These are phyloP conservation scores for Arremon aurantiirostris DNA, from an alignment of 2,797 vertebrate genomes.

Conservation along the genomic window DNA sequence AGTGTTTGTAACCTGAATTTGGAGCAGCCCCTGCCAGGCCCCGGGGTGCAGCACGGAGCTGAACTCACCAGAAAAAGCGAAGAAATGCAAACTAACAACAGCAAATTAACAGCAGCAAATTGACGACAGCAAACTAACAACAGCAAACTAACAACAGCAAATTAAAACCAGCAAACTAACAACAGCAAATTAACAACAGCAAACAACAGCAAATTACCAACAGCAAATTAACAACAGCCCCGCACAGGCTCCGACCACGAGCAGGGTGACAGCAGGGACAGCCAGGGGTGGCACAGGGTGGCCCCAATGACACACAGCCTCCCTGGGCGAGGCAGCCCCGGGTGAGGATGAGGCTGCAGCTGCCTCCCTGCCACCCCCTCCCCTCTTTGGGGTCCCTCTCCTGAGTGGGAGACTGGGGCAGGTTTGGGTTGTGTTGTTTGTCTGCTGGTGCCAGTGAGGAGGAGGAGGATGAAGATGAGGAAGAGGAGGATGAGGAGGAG, in stretches of 20 bases:
- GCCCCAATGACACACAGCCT: background rate
- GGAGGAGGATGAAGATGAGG: background rate
- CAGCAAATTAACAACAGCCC: background rate
- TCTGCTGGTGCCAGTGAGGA: accelerated
- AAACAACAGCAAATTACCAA: too few relatives aligned
- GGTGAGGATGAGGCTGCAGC: background rate
- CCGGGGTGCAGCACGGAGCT: background rate
- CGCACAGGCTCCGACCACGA: accelerated
- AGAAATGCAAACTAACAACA: background rate
- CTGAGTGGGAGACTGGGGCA: accelerated
- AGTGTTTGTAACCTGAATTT: background rate
- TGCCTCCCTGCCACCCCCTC: background rate
- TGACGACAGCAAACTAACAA: too few relatives aligned
- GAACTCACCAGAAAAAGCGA: background rate
- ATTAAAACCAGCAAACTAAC: background rate
- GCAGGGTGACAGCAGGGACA: background rate
- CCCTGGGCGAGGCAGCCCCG: background rate
- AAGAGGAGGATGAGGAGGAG: background rate
- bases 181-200: background rate
- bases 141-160: too few relatives aligned
- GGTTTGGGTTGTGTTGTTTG: background rate
- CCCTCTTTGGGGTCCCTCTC: background rate
- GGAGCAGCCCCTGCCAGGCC: background rate
- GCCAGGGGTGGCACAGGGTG: background rate
- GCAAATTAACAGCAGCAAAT: too few relatives aligned